Base-by-base conservation (phyloP, 2,113 vertebrate species). In the Prunella fulvescens region DNA sequence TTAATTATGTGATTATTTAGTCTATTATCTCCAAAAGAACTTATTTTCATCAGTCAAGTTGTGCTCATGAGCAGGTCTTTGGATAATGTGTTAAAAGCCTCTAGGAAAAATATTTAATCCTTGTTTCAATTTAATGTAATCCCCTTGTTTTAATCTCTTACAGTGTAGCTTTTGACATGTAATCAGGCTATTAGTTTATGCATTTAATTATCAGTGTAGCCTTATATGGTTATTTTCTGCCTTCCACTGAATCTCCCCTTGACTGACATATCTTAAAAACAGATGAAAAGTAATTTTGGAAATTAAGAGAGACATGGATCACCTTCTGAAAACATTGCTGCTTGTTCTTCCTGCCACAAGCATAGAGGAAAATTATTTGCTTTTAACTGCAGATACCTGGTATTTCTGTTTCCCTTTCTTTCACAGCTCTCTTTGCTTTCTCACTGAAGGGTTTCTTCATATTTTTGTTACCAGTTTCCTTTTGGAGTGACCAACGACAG, bases 1-100 rank as follows among this genome's bases (percentile, higher is more conserved):
- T 88, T 94, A 94, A 93, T 93, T 83, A 95, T 79, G n/a, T 92
- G 82, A 80, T 96, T 95, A 95, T 95, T 96, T 91, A 92, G 64
- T 62, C 47, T 79, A 81, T 92, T 93, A 88, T 77, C 65, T 89
- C 80, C 37, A 78, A 92, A 92, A 95, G 58, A 91, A 93, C 74
- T 53, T 86, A 17, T 82, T 96, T 72, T 92, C 94, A 82, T 88
- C 81, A 85, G 56, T 67, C 73, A 89, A 88, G 91, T 80, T 69
- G 60, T 94, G 48, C 73, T 91, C 67, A 72, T 83, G 93, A 96
- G 76, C 42, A 95, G 44, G 54, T 71, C 96, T 95, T 96, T 61
- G 56, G 50, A 93, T 83, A 85, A 86, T 37, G 72, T 76, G 86
- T 74, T 81, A 93, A 79, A 88, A 92, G 74, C 92, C 94, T 95